Base-by-base conservation (phyloP, 2,797 vertebrate genomes). In the Gymnothorax javanicus region DNA sequence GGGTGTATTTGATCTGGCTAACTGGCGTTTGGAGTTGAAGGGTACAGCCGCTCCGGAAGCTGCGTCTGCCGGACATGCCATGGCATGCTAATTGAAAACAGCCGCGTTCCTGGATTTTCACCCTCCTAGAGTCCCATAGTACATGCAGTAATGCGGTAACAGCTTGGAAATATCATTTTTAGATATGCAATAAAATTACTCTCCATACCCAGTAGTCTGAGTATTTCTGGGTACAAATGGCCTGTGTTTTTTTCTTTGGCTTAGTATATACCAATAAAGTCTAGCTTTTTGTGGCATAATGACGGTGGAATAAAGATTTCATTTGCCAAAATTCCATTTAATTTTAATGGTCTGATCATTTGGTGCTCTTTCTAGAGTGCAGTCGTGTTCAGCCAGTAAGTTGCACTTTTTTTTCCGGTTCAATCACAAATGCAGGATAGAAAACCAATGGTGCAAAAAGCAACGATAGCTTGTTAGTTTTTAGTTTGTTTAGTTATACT, bases 71-170 rank as follows among this genome's bases (percentile, higher is more conserved):
- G 58, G 93, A 96, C 92, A 86, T 75, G 87, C 94, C 81, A 91
- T 81, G 95, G 94, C 93, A 93, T 57, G 17, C 92, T 97, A 96
- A 97, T 96, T 96, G 93, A 92, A 97, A 98, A 95, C 96, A 97
- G 95, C 56, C 69, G 84, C 71, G 15, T 89, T 90, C 86, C 91
- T 94, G 92, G 89, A 90, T 92, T 90, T 93, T 91, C 88, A 90
- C 77, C 87, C 90, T 87, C 87, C 82, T 73, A 86, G 88, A 91
- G 88, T 88, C 89, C 86, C 84, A 88, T 88, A 90, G 88, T 86
- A 87, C 88, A 89, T 58, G 87, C 84, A 91, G 88, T 89, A 91
- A 91, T 89, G 83, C 23, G 67, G 86, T 89, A 92, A 92, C 89
- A 89, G 89, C 86, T 90, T 90, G 88, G 90, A 92, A 92, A 93